Evolutionary conservation across 2,113 vertebrate species (phyloP).

Genomic region (Danio rerio): GRCz12tu NC_133188.1:10853001-10853500

Average conservation of each 20-base stretch:
- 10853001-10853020: no score
- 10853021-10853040: no score
- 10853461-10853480: constrained; percentile 93
- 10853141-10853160: no score
- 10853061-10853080: no score
- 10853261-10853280: constrained; percentile 35
- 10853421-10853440: constrained; percentile 41
- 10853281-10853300: constrained; percentile 47
- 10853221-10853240: background rate
- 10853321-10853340: constrained; percentile 52
- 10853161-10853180: no score
- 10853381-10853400: constrained; percentile 57
- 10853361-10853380: constrained; percentile 54
- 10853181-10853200: no score
- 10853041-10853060: no score
- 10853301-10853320: constrained; percentile 28
- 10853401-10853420: constrained; percentile 69
- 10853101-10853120: no score
- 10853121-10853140: no score
- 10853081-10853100: no score
- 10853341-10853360: constrained; percentile 50
- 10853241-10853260: constrained; percentile 21
- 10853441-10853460: constrained; percentile 27
- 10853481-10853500: constrained; percentile 94
- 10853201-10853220: no score